Evolutionary conservation across 2,113 vertebrate genomes (phyloP).

Genomic region (Dunckerocampus dactyliophorus): DNA sequence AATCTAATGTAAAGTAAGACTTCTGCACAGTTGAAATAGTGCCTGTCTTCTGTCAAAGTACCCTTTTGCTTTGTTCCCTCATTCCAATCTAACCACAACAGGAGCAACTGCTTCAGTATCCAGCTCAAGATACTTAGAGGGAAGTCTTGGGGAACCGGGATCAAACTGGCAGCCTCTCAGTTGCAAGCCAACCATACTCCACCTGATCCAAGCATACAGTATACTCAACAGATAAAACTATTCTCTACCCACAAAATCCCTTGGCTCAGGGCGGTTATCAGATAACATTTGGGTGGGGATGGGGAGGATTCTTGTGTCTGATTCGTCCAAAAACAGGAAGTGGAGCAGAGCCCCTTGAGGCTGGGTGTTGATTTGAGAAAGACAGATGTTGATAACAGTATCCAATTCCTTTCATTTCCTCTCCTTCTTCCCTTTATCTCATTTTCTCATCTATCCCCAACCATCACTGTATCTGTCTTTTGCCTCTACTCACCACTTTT

Average conservation of each 20-base stretch:
- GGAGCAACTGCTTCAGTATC: no score
- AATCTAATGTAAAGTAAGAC: no score
- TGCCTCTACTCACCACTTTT: neutral
- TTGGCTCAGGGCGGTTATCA: slow-evolving; percentile 36
- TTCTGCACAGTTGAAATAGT: no score
- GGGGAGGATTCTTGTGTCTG: slow-evolving; percentile 3
- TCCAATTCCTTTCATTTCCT: slow-evolving; percentile 1
- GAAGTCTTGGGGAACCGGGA: no score
- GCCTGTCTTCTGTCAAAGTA: no score
- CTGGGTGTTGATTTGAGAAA: slow-evolving; percentile 49
- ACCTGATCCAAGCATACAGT: neutral
- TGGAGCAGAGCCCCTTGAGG: slow-evolving; percentile 44
- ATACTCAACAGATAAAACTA: slow-evolving; percentile 16
- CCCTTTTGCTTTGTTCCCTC: no score
- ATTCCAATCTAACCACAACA: no score
- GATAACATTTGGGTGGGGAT: slow-evolving; percentile 21
- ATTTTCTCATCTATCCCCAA: neutral
- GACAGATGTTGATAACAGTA: slow-evolving; percentile 28
- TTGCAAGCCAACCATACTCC: neutral
- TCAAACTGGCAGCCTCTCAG: no score
- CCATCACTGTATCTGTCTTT: neutral
- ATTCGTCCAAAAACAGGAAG: slow-evolving; percentile 57
- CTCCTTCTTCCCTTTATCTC: neutral
- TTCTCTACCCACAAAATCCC: slow-evolving; percentile 32
- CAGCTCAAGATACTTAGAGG: no score